These are phyloP conservation scores for Coelopa pilipes DNA, from an alignment of 2,888 invertebrate genomes.

Conservation along the genomic window DNA sequence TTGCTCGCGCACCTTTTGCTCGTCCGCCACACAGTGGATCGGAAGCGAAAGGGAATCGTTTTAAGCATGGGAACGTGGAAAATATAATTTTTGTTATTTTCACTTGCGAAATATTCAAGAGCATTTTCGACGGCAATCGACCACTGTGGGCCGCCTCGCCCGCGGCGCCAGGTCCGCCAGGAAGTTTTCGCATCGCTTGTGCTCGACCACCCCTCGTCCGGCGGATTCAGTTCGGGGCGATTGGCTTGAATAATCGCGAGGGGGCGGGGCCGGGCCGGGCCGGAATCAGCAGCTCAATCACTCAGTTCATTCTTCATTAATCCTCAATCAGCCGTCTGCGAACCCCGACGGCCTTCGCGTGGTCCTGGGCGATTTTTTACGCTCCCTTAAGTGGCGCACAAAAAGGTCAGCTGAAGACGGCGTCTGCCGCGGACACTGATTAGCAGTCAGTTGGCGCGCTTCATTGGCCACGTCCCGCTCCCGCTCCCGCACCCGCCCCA, in stretches of 20 bases:
- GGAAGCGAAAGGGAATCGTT: no score
- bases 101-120: background rate
- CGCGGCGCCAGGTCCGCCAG: background rate
- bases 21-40: no score
- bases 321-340: slow-evolving; percentile 26
- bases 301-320: slow-evolving; percentile 31
- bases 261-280: background rate
- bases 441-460: slow-evolving; percentile 36
- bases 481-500: background rate
- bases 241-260: background rate
- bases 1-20: slow-evolving; percentile 19
- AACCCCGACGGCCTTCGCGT: background rate
- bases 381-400: background rate
- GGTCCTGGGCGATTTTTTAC: no score
- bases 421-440: slow-evolving; percentile 35
- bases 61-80: no score
- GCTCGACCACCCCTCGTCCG: slow-evolving; percentile 7
- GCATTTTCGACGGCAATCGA: background rate
- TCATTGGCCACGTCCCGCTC: slow-evolving; percentile 24
- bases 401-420: slow-evolving; percentile 27
- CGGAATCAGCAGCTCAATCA: slow-evolving; percentile 17
- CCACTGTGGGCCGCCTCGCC: background rate
- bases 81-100: background rate
- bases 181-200: slow-evolving; percentile 29
- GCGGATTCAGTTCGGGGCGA: background rate